Conservation (phyloP, 1,140 invertebrate genomes). For the Caerostris darwini region DNA sequence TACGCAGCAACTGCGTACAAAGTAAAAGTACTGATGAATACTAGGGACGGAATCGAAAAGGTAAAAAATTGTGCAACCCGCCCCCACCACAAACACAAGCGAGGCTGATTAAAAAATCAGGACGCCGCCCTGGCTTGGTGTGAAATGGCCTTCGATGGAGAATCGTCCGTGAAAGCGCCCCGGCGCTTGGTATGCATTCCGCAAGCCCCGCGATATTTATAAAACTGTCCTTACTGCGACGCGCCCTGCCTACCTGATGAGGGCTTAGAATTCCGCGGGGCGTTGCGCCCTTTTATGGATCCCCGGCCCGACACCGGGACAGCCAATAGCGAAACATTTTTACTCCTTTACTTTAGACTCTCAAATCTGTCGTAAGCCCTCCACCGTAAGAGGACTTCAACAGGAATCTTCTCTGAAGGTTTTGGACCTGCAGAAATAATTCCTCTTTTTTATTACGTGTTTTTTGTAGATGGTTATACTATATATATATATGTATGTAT, state of each 20-base stretch:
- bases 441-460: neutral
- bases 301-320: neutral
- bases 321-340: neutral
- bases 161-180: neutral
- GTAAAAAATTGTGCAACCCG: too few species aligned
- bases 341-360: neutral
- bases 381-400: neutral
- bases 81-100: too few species aligned
- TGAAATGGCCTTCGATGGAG: neutral
- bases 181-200: neutral
- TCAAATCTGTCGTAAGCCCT: neutral
- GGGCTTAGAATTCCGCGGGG: neutral
- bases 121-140: neutral
- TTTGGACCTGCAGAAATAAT: too few species aligned
- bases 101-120: neutral
- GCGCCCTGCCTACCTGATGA: neutral
- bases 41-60: too few species aligned
- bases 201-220: slow-evolving; percentile 7
- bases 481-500: neutral
- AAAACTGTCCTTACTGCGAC: neutral
- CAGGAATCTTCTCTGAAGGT: neutral
- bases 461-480: neutral
- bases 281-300: neutral
- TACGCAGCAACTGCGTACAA: too few species aligned
- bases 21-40: too few species aligned